Conservation (phyloP, 2,888 invertebrate genomes). For the Troides oblongomaculatus region DNA sequence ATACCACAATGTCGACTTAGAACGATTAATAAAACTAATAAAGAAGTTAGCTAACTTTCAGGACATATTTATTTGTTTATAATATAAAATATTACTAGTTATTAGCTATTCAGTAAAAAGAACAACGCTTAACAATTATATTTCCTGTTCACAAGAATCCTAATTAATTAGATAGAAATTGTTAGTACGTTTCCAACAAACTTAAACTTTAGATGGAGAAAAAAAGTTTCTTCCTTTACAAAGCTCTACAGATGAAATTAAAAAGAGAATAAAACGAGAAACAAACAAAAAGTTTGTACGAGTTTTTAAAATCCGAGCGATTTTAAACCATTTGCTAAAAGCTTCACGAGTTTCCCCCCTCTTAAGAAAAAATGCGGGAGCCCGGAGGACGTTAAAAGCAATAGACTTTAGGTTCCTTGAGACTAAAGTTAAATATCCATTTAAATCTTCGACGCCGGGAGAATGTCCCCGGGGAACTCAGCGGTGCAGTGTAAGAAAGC, state of each 20-base stretch:
- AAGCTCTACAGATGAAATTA: slow-evolving; percentile 30
- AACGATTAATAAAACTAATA: slow-evolving; percentile 6
- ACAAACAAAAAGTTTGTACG: slow-evolving; percentile 44
- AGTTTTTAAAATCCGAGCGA: slow-evolving; percentile 56
- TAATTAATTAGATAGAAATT: background rate
- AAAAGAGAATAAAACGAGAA: slow-evolving; percentile 29
- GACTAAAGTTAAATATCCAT: slow-evolving; percentile 79
- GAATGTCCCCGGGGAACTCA: slow-evolving; percentile 52
- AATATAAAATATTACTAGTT: background rate
- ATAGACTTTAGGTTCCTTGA: slow-evolving; percentile 75
- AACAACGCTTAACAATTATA: no score
- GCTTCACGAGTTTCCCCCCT: slow-evolving; percentile 60
- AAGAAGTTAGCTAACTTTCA: background rate
- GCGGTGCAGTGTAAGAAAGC: slow-evolving; percentile 63
- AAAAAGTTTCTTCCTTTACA: slow-evolving; percentile 29
- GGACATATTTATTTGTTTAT: background rate
- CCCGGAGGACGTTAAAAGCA: slow-evolving; percentile 60
- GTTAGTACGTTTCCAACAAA: slow-evolving; percentile 1
- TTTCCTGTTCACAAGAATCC: background rate
- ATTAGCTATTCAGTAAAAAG: no score
- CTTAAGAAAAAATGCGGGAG: slow-evolving; percentile 50
- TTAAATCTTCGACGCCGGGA: slow-evolving; percentile 72
- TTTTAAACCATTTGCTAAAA: slow-evolving; percentile 74
- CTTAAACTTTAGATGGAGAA: slow-evolving; percentile 26
- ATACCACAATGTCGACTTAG: slow-evolving; percentile 16